Conservation (phyloP, 2,888 invertebrate species). For the Gymnoscelis rufifasciata region DNA sequence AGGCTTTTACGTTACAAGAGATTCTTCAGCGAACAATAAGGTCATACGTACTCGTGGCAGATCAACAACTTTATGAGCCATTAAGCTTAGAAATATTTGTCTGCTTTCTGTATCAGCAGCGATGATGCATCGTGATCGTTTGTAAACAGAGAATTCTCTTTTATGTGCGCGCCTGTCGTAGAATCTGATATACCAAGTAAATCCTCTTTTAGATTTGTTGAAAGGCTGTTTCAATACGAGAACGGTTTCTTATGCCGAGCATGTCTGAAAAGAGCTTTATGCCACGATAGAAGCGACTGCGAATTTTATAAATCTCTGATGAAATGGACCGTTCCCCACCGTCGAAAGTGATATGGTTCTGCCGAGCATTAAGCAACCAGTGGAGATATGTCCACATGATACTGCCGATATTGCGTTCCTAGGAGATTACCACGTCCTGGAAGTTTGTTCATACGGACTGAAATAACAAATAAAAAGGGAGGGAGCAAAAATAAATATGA, state of each 20-base stretch:
- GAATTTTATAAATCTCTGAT: slow-evolving; percentile 7
- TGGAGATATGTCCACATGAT: slow-evolving; percentile 47
- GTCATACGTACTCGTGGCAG: slow-evolving; percentile 27
- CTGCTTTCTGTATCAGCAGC: slow-evolving; percentile 23
- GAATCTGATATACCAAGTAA: slow-evolving; percentile 4
- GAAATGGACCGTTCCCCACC: no score
- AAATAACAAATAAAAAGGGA: no score
- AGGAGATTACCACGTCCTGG: slow-evolving; percentile 54
- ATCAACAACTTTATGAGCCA: slow-evolving; percentile 32
- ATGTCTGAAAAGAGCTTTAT: slow-evolving; percentile 3
- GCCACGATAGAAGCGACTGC: neutral
- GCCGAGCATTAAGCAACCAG: slow-evolving; percentile 45
- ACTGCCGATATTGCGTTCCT: slow-evolving; percentile 49
- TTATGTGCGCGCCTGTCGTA: slow-evolving; percentile 8
- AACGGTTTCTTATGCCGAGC: slow-evolving; percentile 2
- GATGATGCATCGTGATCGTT: slow-evolving; percentile 24
- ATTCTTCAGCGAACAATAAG: slow-evolving; percentile 26
- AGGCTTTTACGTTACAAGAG: slow-evolving; percentile 20
- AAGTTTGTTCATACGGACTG: slow-evolving; percentile 26
- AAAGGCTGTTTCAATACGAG: neutral
- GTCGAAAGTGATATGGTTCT: slow-evolving; percentile 48
- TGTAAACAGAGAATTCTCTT: slow-evolving; percentile 22
- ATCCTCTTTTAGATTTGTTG: slow-evolving; percentile 2
- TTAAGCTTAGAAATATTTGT: slow-evolving; percentile 27
- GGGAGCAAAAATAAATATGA: no score